A percentile compares a stretch with the other conserved stretches of the same genome.
Evolutionary conservation across 2,888 invertebrate genomes (phyloP).

Genomic region (Ctenicera cuprea): DNA sequence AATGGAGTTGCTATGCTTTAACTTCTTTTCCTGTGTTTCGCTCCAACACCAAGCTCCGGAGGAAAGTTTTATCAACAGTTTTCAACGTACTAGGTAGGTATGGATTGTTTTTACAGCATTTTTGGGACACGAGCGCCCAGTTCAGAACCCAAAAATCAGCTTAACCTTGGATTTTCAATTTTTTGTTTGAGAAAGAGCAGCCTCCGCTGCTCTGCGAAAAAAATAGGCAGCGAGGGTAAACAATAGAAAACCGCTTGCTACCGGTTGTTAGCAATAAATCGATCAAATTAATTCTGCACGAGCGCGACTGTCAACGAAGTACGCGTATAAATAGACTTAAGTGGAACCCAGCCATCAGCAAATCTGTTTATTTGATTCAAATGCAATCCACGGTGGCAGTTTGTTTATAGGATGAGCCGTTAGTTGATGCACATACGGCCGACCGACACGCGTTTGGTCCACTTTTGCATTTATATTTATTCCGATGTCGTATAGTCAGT

Average conservation of each 20-base stretch:
- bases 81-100: too few species aligned
- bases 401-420: slow-evolving; percentile 37
- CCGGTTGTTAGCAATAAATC: slow-evolving; percentile 28
- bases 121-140: too few species aligned
- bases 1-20: too few species aligned
- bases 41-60: too few species aligned
- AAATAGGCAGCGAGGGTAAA: neutral
- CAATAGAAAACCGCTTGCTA: slow-evolving; percentile 15
- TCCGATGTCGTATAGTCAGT: slow-evolving; percentile 23
- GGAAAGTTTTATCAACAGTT: too few species aligned
- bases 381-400: slow-evolving; percentile 40
- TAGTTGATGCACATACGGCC: slow-evolving; percentile 25
- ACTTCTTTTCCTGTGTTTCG: too few species aligned
- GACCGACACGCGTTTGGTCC: slow-evolving; percentile 26
- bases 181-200: too few species aligned
- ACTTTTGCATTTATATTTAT: slow-evolving; percentile 33
- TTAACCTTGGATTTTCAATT: too few species aligned
- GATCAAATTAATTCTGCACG: slow-evolving; percentile 35
- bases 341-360: slow-evolving; percentile 37
- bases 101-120: too few species aligned
- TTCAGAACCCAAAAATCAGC: too few species aligned
- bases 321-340: slow-evolving; percentile 35
- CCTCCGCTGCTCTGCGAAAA: neutral
- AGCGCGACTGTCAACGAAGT: slow-evolving; percentile 29
- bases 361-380: slow-evolving; percentile 41